Evolutionary conservation across 2,888 invertebrate genomes (phyloP), one percentile per base, ranked within the genome.

Genomic region (Eurytoma adleriae): DNA sequence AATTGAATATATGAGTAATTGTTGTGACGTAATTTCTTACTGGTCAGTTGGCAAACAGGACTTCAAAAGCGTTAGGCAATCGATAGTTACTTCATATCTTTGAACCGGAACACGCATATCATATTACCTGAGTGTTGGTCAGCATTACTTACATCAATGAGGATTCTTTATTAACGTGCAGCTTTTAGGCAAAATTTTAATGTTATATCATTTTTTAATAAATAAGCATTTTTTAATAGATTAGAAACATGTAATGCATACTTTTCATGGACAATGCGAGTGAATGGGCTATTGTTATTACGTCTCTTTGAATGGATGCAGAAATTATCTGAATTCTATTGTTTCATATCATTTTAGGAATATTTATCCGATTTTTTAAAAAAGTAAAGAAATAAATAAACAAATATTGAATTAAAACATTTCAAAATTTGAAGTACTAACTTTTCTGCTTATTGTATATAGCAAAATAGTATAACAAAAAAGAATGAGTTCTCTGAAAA

Each of bases 71-170:
- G 40, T 54, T 10, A 54, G 64, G 40, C 27, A 72, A 72, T 73
- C 73, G 64, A 73, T 73, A 73, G 54, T 20, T 64, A 52, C 40
- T 57, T 20, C 40, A 14, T 40, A 40, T 40, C 66, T 67, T 59
- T 67, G 14, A 48, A 24, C 68, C 68, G 75, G 68, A 75, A 75
- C 57, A 68, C 18, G 59, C 75, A 50, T 57, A 75, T 75, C 67
- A 59, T 52, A 50, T 75, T 75, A 75, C 68, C 50, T 59, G 59
- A 59, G 59, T 67, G 68, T 30, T 68, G 54, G 67, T 24, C 48
- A 13, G 57, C 61, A 57, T 40, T 40, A 40, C 40, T 40, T 40
- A 10, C 40, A 40, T 7, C 40, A 1, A 1, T 10, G 10, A 40
- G 0, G 40, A 1, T 40, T 40, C 40, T 5, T 40, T 40, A 10